phyloP scores from a whole-genome alignment of 2,113 vertebrate species.

The Phodopus roborovskii region DNA sequence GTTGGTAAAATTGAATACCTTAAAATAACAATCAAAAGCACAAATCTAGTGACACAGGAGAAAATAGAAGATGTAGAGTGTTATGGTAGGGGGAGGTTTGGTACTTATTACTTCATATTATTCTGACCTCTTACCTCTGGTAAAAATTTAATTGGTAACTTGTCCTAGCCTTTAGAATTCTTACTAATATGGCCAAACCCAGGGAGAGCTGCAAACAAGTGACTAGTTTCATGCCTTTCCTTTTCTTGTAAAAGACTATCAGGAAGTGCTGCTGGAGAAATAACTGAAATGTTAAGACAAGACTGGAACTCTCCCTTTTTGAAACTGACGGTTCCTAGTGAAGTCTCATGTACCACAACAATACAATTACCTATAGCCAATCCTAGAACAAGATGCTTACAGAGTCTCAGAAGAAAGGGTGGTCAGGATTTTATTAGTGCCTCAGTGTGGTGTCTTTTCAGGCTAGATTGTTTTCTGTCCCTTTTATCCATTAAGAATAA shows the following conservation, averaged over 20 bases:
- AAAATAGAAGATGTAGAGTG: neutral
- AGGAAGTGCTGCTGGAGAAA: neutral
- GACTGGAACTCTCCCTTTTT: neutral
- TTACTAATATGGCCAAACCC: neutral
- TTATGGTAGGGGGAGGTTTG: neutral
- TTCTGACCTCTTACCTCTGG: neutral
- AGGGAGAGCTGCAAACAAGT: neutral
- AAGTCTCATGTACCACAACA: neutral
- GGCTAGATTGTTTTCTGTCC: neutral
- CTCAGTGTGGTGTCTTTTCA: neutral
- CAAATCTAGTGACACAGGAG: neutral
- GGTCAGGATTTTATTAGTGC: neutral
- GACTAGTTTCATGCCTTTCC: neutral
- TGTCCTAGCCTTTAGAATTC: neutral
- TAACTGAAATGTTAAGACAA: neutral
- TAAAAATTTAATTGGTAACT: neutral
- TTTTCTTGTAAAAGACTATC: neutral
- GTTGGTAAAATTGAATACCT: neutral
- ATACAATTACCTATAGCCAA: neutral
- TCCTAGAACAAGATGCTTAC: neutral
- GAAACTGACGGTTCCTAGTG: neutral
- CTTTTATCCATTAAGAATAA: neutral
- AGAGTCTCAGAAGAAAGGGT: conserved; percentile 12
- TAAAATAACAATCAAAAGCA: neutral
- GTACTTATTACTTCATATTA: neutral